Evolutionary conservation across 2,797 vertebrate genomes (phyloP), one percentile per base, ranked within the genome.

Genomic region (Notoglanidium macrostoma): DNA sequence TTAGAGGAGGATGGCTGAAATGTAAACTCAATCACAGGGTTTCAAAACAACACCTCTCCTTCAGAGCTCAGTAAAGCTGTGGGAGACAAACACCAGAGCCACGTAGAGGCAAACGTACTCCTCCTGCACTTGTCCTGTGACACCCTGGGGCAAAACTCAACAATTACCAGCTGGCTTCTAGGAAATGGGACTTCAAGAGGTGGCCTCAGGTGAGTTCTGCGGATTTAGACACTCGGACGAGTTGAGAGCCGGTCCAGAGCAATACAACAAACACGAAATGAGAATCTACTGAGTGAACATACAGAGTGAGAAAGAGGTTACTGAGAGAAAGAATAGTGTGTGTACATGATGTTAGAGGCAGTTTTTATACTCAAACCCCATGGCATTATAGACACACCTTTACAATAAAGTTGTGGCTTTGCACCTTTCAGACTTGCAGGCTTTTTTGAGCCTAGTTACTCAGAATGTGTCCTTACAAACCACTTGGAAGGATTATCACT

Each of bases 41-140:
- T 87, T 85, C 87, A 84, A 83, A 87, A 87, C 87, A 87, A 87
- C 87, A 87, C 87, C 87, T 87, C 83, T 72, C 63, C 65, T 70
- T 79, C n/a, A 61, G 63, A 14, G 63, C 81, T 57, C 59, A 23
- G 57, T 51, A n/a, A 35, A 55, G 67, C 40, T 80, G 68, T 51
- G 44, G 7, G 59, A 76, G 86, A 32, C 79, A 78, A 61, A 82
- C 78, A 70, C 86, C 61, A 74, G 86, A 84, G 26, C 81, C 81
- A 46, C 44, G 29, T 15, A 78, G 70, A 87, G 86, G 32, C 72
- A 86, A 55, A 77, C 76, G 44, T n/a, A 81, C 63, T 67, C 51
- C 26, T 81, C 35, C 65, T 55, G 70, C 67, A 85, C 67, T 85
- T 85, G 72, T 57, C 26, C 85, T 70, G 65, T n/a, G 14, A 77